Conservation (phyloP, 2,113 vertebrate species). For the Pygoscelis antarcticus region DNA sequence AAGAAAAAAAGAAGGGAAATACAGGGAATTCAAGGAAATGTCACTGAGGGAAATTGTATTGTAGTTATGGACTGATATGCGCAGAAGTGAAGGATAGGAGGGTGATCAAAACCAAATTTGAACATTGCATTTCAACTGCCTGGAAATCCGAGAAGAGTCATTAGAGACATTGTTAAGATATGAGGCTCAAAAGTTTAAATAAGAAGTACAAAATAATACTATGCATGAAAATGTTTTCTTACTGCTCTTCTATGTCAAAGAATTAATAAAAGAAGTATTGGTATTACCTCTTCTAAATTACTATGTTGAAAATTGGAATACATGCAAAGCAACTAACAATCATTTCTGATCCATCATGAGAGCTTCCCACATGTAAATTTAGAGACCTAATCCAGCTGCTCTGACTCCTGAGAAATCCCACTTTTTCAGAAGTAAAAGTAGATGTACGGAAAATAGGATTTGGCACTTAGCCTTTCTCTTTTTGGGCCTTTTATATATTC, state of each 20-base stretch:
- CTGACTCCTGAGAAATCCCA: neutral
- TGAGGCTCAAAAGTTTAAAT: neutral
- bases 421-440: neutral
- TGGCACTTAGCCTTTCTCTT: neutral
- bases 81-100: neutral
- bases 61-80: neutral
- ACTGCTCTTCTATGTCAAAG: neutral
- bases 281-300: neutral
- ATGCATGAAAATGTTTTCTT: neutral
- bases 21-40: neutral
- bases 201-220: neutral
- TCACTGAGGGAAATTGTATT: neutral
- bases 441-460: neutral
- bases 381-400: neutral
- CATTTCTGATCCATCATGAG: neutral
- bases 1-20: neutral
- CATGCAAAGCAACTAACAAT: neutral
- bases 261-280: neutral
- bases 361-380: neutral
- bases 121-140: neutral
- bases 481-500: neutral
- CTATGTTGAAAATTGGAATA: neutral
- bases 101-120: neutral
- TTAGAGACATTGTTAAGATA: neutral
- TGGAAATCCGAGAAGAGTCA: neutral